Evolutionary conservation across 2,113 vertebrate species (phyloP).

Genomic region (Prolemur simus): DNA sequence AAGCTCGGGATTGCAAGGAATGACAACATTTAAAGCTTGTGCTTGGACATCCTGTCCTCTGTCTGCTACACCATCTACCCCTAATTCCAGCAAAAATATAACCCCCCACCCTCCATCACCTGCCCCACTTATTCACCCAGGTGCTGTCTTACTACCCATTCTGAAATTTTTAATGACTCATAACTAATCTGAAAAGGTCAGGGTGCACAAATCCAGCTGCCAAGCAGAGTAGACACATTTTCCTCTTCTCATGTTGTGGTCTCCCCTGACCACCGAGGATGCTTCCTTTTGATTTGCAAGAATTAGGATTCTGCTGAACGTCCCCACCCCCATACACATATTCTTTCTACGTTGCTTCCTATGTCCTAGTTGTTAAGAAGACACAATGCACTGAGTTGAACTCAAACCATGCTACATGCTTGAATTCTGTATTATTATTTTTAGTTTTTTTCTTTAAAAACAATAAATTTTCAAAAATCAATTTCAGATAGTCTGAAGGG

Average conservation of each 20-base stretch:
- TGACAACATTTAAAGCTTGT: not conserved
- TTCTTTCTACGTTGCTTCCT: not conserved
- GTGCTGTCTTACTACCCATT: not conserved
- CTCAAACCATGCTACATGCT: not conserved
- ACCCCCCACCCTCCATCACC: not conserved
- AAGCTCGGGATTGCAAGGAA: not conserved
- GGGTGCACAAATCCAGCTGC: too few relatives aligned
- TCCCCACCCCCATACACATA: fast-evolving
- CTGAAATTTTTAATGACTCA: not conserved
- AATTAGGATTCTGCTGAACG: not conserved
- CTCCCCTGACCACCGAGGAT: not conserved
- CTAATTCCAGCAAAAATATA: not conserved
- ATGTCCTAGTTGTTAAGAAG: not conserved
- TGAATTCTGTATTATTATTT: not conserved
- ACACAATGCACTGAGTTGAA: not conserved
- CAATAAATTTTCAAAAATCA: conserved; percentile 46
- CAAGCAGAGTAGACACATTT: not conserved
- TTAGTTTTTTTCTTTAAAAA: not conserved
- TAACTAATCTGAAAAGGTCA: not conserved
- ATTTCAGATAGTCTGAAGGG: conserved; percentile 31
- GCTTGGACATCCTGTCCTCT: not conserved
- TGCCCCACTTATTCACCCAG: not conserved
- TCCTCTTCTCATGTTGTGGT: not conserved
- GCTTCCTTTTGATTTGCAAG: not conserved
- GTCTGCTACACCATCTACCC: not conserved